Conservation (phyloP, 1,140 invertebrate species). For the Acromyrmex heyeri region DNA sequence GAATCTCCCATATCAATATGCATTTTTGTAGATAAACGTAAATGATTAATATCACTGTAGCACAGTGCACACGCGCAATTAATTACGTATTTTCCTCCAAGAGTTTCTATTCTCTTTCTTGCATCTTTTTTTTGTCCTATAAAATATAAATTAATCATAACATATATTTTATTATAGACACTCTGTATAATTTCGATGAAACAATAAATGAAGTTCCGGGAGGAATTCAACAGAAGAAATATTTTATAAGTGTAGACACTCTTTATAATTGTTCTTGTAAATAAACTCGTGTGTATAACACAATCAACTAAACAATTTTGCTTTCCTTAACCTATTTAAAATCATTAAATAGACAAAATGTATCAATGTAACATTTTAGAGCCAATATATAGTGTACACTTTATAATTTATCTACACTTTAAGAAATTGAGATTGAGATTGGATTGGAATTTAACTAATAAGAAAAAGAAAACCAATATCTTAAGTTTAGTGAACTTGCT, state of each 20-base stretch:
- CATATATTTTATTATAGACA: background rate
- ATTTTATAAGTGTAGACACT: background rate
- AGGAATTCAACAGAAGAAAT: background rate
- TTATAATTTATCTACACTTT: too few species aligned
- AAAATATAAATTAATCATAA: background rate
- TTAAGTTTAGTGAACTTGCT: too few species aligned
- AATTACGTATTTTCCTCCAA: slow-evolving; percentile 25
- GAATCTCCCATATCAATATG: slow-evolving; percentile 35
- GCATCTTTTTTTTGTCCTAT: background rate
- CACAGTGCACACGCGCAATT: slow-evolving; percentile 40
- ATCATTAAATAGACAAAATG: too few species aligned
- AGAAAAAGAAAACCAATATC: too few species aligned
- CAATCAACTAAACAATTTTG: background rate
- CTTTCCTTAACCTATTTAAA: background rate
- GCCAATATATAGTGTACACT: too few species aligned
- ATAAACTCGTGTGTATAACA: background rate
- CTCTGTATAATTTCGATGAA: background rate
- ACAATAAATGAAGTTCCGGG: background rate
- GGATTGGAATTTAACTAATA: too few species aligned
- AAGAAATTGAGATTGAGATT: too few species aligned
- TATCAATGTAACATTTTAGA: too few species aligned
- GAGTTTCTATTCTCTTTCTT: background rate
- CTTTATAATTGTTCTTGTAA: background rate
- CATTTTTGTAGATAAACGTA: slow-evolving; percentile 45
- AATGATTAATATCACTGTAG: slow-evolving; percentile 42